These are phyloP conservation scores for Psettodes erumei DNA, from an alignment of 2,113 vertebrate genomes.

Conservation along the genomic window DNA sequence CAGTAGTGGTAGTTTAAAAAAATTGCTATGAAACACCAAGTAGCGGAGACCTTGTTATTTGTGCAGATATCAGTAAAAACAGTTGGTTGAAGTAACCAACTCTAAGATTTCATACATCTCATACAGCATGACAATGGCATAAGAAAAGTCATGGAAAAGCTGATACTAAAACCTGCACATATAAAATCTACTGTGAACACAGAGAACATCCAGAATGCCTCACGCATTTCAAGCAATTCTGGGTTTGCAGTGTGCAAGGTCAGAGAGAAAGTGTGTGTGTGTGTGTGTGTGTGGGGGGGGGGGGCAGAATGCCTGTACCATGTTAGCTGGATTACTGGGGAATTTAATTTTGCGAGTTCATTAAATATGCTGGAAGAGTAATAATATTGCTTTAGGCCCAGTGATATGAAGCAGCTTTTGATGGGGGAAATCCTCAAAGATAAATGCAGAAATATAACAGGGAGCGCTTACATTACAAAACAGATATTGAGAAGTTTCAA, in stretches of 20 bases:
- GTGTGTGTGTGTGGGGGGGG: no score
- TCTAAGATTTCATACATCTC: background rate
- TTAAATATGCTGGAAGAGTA: slow-evolving; percentile 13
- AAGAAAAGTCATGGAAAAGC: background rate
- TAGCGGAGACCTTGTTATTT: background rate
- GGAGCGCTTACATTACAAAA: slow-evolving; percentile 11
- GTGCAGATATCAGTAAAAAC: background rate
- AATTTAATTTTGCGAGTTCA: slow-evolving; percentile 42
- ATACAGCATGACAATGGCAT: background rate
- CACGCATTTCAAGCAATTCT: background rate
- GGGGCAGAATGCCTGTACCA: background rate
- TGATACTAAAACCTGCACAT: background rate
- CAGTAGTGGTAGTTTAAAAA: no score
- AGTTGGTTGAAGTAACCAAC: background rate
- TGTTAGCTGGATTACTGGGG: background rate
- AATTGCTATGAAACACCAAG: no score
- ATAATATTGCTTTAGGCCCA: slow-evolving; percentile 4
- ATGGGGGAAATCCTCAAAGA: slow-evolving; percentile 13
- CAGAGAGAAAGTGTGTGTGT: background rate
- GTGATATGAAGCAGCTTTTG: background rate
- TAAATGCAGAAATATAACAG: background rate
- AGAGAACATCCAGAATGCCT: background rate
- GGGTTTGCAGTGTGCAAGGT: background rate
- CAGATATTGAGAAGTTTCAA: slow-evolving; percentile 13
- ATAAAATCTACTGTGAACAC: background rate